Base-by-base conservation (phyloP, 1,140 invertebrate genomes). In the Bombus turneri region DNA sequence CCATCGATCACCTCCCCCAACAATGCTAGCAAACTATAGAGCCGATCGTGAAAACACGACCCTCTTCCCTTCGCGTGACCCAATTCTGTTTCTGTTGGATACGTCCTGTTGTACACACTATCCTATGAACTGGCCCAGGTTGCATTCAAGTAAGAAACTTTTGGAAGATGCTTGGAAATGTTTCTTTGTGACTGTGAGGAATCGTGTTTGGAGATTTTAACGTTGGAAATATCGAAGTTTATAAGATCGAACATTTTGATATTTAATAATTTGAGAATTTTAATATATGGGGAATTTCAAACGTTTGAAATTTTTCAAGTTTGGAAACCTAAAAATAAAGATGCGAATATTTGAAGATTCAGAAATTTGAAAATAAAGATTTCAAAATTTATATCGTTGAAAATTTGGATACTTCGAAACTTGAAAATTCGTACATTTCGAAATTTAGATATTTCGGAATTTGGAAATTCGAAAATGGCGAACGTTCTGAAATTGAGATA, bases 91-190 rank as follows among this genome's bases (percentile, higher is more conserved):
- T 22, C 18, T 3, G 1, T n/a, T 28, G 12, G 25, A 28, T 10
- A 28, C 28, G 10, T 62, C 28, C 12, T 62, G 3, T 62, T 62
- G 10, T 62, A 4, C n/a, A n/a, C 12, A 3, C 59, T n/a, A 62
- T 13, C 0, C 1, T 28, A 28, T n/a, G 59, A 62, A n/a, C 1
- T 13, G 3, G 9, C 12, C 12, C 28, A 62, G 2, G 0, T 1
- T 4, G 59, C 8, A 62, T 28, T n/a, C 9, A 4, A n/a, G 59
- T 9, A 59, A 12, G 59, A 62, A 62, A 15, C 62, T 66, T 66
- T 66, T 34, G 8, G 9, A 25, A 69, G 34, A 37, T 39, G 5
- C 22, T 71, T 39, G 34, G 37, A 28, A 37, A 53, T 12, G 8
- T 22, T 37, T 25, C 37, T 39, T 71, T 39, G 0, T 6, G 4